Base-by-base conservation (phyloP, 2,888 invertebrate species). In the Xiphydria camelus region DNA sequence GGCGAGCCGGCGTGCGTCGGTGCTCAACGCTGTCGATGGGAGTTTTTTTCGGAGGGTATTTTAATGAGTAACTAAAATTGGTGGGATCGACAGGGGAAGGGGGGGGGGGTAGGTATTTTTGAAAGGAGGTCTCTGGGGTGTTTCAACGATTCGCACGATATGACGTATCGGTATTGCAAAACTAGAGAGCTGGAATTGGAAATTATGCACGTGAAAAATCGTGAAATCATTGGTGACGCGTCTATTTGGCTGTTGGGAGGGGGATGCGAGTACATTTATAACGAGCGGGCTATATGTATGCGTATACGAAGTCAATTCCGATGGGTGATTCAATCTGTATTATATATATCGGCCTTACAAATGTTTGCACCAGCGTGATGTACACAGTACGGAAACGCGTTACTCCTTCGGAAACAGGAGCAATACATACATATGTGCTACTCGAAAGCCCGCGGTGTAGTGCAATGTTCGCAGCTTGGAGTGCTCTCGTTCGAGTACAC, bases 221-320 rank as follows among this genome's bases (percentile, higher is more conserved):
- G 52, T 47, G 55, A 58, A 55, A 53, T 52, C 50, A 57, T 49
- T 57, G 57, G 58, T 58, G 50, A 58, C 53, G 52, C 47, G 47
- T 46, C 36, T 50, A 53, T 41, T 58, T 45, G 57, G 22, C 26
- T 41, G 35, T 42, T 51, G 34, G 32, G 18, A 31, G 41, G n/a
- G 33, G 18, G 37, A 35, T 38, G 39, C 45, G 53, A 57, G 52
- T 42, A 48, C 33, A 46, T 47, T 42, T 53, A 57, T n/a, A n/a
- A n/a, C 44, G 31, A 51, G 41, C 7, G 25, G 22, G 40, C 40
- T 32, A 15, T 38, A 14, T 15, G 12, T 38, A 23, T 14, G 23
- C 9, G 29, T n/a, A 38, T n/a, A n/a, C n/a, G n/a, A n/a, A n/a
- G n/a, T n/a, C n/a, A n/a, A n/a, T n/a, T n/a, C n/a, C n/a, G n/a